phyloP scores from a whole-genome alignment of 2,797 vertebrate species.

The Champsocephalus gunnari region DNA sequence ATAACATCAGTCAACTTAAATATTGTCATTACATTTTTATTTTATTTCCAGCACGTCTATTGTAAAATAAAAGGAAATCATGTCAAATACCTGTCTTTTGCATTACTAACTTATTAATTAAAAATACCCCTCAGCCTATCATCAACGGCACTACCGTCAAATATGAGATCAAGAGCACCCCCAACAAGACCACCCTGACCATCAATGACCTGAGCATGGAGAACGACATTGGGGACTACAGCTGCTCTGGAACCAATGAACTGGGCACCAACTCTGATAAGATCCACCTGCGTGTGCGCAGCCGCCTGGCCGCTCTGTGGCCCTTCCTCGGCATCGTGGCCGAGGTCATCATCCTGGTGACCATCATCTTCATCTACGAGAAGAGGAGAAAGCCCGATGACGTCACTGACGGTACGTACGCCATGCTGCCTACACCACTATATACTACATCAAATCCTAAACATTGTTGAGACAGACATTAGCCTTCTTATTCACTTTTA shows the following conservation, averaged over 20 bases:
- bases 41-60: neutral
- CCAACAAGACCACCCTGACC: constrained; percentile 83
- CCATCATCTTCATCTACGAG: constrained; percentile 98
- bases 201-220: constrained; percentile 82
- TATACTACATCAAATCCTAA: neutral
- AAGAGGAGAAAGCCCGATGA: constrained; percentile 98
- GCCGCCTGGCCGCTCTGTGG: constrained; percentile 94
- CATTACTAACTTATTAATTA: neutral
- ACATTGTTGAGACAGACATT: neutral
- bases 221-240: constrained; percentile 84
- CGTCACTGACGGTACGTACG: constrained; percentile 89
- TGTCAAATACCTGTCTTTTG: neutral
- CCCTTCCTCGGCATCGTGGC: constrained; percentile 98
- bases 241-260: constrained; percentile 81
- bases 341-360: constrained; percentile 94
- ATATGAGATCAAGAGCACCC: constrained; percentile 83
- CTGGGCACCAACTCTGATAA: constrained; percentile 30
- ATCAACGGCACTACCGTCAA: constrained; percentile 80
- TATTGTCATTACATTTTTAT: neutral
- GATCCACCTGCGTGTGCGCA: constrained; percentile 90
- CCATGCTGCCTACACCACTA: neutral
- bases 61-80: neutral
- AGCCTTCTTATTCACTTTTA: neutral
- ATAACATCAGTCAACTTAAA: neutral
- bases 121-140: constrained; percentile 69